Evolutionary conservation across 64 coral and sea anemone species (phyloP), one percentile per base, ranked within the genome.

Genomic region (Exaiptasia diaphana): DNA sequence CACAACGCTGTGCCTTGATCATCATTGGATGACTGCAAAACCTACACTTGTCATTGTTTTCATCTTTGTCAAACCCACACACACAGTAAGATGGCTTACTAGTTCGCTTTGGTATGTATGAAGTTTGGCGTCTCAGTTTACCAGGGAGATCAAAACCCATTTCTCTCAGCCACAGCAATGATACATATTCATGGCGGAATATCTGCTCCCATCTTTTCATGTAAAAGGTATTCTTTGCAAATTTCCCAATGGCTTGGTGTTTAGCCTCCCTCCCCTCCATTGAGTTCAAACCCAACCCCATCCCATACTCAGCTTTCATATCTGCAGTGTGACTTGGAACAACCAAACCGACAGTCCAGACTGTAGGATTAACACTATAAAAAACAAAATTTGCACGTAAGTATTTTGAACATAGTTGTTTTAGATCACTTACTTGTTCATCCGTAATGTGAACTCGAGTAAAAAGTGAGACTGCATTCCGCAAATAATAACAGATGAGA

Each of bases 241-340:
- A 90, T 67, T 52, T 82, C 48, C 42, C 45, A 64, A 90, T 82
- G 13, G 69, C 31, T 11, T 39, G 37, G 55, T 90, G 87, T 50
- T 90, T 90, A 24, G 78, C 79, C 64, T 90, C 70, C 77, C 38
- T 86, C 38, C 76, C 76, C 52, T 73, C 75, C 86, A 88, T 88
- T 29, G 86, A 88, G 35, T 80, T 80, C 5, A 88, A 29, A 40
- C 24, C 75, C 36, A 88, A 58, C 30, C 86, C 86, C 64, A 40
- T 71, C 33, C 86, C 86, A 80, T 88, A 88, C 64, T 59, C 80
- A 17, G n/a, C 36, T 36, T 71, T 41, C 64, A 88, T 71, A 43
- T 80, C 31, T 44, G 25, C 40, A 21, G 86, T 80, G 76, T 88
- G 75, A 21, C 37, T 44, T 15, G 75, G 74, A 15, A 88, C 75